phyloP scores from a whole-genome alignment of 2,113 vertebrate genomes.

The human region DNA sequence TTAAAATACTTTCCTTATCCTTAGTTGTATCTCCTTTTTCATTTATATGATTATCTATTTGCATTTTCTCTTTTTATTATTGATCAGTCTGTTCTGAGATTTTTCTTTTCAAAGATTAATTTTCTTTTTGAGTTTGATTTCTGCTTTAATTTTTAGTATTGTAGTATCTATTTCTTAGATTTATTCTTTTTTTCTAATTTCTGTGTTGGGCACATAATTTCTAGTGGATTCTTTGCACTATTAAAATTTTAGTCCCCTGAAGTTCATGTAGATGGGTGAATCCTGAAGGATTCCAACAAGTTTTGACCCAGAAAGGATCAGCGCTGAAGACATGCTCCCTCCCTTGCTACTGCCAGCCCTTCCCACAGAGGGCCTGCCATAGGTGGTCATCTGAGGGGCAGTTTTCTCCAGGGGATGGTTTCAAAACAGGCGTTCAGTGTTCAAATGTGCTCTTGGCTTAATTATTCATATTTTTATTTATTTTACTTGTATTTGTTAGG shows the following conservation, averaged over 20 bases:
- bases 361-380: background rate
- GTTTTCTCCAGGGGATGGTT: background rate
- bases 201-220: background rate
- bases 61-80: background rate
- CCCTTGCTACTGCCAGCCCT: background rate
- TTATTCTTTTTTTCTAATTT: background rate
- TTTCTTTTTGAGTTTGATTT: constrained; percentile 27
- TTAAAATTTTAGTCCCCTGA: background rate
- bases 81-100: background rate
- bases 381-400: background rate
- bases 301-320: background rate
- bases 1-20: background rate
- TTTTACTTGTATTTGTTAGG: background rate
- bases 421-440: background rate
- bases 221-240: background rate
- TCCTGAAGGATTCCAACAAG: background rate
- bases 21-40: background rate
- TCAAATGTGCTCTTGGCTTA: background rate
- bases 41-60: background rate
- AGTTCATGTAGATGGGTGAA: background rate
- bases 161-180: background rate
- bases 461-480: background rate
- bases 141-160: background rate
- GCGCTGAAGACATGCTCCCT: too few relatives aligned
- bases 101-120: background rate